Percentiles rank a stretch among this genome's conserved stretches.
Evolutionary conservation across 2,113 vertebrate genomes (phyloP).

Genomic region (Emydura subglobosa): DNA sequence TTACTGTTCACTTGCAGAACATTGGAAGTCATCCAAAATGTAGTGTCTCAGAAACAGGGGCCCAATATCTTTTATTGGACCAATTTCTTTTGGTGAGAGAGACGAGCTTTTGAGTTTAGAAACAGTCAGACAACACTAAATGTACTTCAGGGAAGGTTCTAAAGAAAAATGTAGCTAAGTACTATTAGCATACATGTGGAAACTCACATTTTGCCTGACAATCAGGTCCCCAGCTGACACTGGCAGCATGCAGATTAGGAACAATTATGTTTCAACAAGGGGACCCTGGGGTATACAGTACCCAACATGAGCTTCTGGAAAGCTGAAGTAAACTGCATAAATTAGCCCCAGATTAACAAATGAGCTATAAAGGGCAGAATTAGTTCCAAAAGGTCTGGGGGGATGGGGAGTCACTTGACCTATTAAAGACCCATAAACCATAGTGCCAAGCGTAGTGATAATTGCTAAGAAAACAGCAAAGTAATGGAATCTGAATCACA

Average conservation of each 20-base stretch:
- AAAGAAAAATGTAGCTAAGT: not conserved
- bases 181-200: not conserved
- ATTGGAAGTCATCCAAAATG: not conserved
- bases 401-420: not conserved
- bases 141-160: not conserved
- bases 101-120: not conserved
- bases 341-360: not conserved
- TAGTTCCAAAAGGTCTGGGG: not conserved
- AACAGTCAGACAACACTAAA: not conserved
- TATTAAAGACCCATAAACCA: not conserved
- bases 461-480: not conserved
- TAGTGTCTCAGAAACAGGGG: not conserved
- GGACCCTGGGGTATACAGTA: not conserved
- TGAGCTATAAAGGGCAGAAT: not conserved
- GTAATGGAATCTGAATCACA: not conserved
- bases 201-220: not conserved
- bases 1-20: not conserved
- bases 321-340: not conserved
- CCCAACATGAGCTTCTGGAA: accelerated
- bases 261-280: not conserved
- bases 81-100: not conserved
- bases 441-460: not conserved
- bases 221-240: not conserved
- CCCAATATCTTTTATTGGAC: not conserved
- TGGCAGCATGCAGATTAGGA: not conserved